Base-by-base conservation (phyloP, 2,888 invertebrate species). In the Dyspetes luteomarginatus region DNA sequence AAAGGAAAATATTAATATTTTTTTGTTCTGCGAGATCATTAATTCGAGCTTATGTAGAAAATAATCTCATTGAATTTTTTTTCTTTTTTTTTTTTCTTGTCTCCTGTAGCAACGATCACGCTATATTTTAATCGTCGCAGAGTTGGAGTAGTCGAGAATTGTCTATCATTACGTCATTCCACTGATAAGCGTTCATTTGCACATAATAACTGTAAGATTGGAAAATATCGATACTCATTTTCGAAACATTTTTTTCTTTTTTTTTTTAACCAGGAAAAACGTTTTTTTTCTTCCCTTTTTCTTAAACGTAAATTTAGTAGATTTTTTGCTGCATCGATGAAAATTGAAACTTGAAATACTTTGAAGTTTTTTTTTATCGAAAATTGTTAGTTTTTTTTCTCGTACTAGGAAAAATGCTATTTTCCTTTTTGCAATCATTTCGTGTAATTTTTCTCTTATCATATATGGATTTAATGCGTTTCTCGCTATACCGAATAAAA, bases 401-500 rank as follows among this genome's bases (percentile, higher is more conserved):
- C 15, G 65, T 19, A 45, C 71, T 75, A 1, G 89, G 89, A 78
- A 82, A 71, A 60, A 89, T 74, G 9, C 74, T 86, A 41, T 89
- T 89, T 43, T 79, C 84, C 64, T 86, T 89, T 24, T 26, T 55
- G 17, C n/a, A 65, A 19, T 68, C 43, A 9, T 62, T 68, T 9
- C 17, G 71, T 26, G 78, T 56, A 5, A 68, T 82, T 50, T 83
- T 81, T 67, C 84, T 84, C 78, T 82, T 48, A 88, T 83, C 76
- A 88, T 86, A 36, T 78, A 78, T 3, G 89, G 69, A 77, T 90
- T 88, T 4, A 89, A 65, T 36, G 83, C 75, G 68, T 89, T 90
- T 64, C 89, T 83, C 17, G 88, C 45, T 5, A 85, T 67, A 7
- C 84, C 84, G 72, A 85, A 87, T 9, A 82, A 67, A 17, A 85